Evolutionary conservation across 2,797 vertebrate genomes (phyloP).

Genomic region (Enteromius anoplus): DNA sequence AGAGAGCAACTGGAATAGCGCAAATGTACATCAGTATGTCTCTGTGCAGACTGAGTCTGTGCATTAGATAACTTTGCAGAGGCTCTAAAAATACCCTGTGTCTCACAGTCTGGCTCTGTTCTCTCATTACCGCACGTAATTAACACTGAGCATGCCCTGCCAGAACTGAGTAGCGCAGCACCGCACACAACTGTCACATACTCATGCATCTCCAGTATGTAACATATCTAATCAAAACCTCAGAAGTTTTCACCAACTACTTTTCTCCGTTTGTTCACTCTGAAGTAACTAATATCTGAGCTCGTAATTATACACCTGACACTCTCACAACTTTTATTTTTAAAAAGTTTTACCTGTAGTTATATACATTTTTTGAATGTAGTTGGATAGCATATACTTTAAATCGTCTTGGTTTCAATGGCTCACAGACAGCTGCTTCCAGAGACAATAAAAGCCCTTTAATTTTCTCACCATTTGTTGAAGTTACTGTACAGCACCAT

Average conservation of each 20-base stretch:
- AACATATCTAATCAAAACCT: slow-evolving; percentile 67
- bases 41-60: slow-evolving; percentile 62
- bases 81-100: slow-evolving; percentile 77
- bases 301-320: slow-evolving; percentile 20
- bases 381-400: neutral
- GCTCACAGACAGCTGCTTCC: slow-evolving; percentile 60
- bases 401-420: slow-evolving; percentile 12
- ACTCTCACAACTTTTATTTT: slow-evolving; percentile 24
- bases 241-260: slow-evolving; percentile 44
- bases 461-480: slow-evolving; percentile 76
- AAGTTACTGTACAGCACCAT: slow-evolving; percentile 70
- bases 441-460: slow-evolving; percentile 69
- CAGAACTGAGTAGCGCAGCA: slow-evolving; percentile 65
- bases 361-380: neutral
- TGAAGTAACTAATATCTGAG: neutral
- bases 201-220: slow-evolving; percentile 59
- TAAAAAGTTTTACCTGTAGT: neutral
- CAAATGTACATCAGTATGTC: slow-evolving; percentile 58
- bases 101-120: slow-evolving; percentile 76
- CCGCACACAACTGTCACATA: slow-evolving; percentile 72
- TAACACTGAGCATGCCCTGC: slow-evolving; percentile 77
- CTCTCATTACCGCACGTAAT: slow-evolving; percentile 79
- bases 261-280: slow-evolving; percentile 20
- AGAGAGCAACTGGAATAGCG: slow-evolving; percentile 36
- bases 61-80: slow-evolving; percentile 73